phyloP scores from a whole-genome alignment of 2,888 invertebrate species.

The Lithophane ornitopus region DNA sequence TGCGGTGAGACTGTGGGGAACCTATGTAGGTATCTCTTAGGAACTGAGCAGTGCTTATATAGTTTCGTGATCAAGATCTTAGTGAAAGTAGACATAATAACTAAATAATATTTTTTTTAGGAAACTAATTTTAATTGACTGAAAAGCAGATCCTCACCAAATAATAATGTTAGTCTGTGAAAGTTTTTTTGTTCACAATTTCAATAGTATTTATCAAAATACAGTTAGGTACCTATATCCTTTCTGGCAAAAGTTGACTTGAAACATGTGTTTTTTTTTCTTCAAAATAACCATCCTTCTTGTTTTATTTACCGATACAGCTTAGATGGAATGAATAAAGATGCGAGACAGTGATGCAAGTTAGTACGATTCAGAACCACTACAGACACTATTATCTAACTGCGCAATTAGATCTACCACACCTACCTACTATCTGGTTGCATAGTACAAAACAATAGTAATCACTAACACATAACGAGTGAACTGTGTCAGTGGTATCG shows the following conservation, averaged over 20 bases:
- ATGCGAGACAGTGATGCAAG: neutral
- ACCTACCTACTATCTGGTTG: neutral
- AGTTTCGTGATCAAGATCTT: neutral
- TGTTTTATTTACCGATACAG: neutral
- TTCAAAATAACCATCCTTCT: too few relatives aligned
- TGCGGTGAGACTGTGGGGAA: conserved; percentile 55
- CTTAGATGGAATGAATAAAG: neutral
- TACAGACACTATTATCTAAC: neutral
- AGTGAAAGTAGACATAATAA: neutral
- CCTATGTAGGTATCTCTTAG: conserved; percentile 39
- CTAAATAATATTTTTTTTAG: too few relatives aligned
- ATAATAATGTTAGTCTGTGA: neutral
- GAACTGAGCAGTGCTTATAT: neutral
- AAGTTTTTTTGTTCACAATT: neutral
- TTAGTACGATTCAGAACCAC: neutral
- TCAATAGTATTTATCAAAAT: neutral
- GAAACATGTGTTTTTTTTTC: neutral
- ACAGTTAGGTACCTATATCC: neutral
- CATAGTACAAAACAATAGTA: conserved; percentile 36
- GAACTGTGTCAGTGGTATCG: conserved; percentile 61
- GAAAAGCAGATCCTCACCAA: neutral
- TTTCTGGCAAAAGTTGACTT: too few relatives aligned
- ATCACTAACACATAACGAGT: conserved; percentile 46
- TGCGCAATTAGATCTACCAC: neutral
- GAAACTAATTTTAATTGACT: neutral